These are phyloP conservation scores for Acronicta psi DNA, from an alignment of 2,888 invertebrate genomes.

Conservation along the genomic window DNA sequence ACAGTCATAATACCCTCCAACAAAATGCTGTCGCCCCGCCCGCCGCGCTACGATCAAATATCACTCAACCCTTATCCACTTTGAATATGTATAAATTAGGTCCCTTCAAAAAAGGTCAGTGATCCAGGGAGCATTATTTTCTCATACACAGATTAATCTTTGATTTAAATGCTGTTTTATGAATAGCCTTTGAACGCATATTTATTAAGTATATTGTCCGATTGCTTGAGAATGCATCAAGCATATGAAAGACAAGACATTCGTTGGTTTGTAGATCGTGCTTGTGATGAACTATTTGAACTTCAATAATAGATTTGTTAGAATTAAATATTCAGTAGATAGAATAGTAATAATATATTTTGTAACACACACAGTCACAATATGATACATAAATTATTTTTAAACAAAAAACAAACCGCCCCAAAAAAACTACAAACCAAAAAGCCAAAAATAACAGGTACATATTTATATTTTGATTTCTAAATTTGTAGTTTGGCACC, in stretches of 20 bases:
- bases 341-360: too few relatives aligned
- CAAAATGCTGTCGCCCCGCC: background rate
- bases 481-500: too few relatives aligned
- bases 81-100: constrained; percentile 73
- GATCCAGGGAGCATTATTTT: constrained; percentile 61
- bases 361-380: too few relatives aligned
- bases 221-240: constrained; percentile 33
- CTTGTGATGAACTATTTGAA: constrained; percentile 29
- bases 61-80: constrained; percentile 50
- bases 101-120: constrained; percentile 69
- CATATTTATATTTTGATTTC: too few relatives aligned
- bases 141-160: constrained; percentile 71
- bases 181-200: constrained; percentile 40
- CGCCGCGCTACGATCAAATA: constrained; percentile 1
- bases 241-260: constrained; percentile 47
- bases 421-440: too few relatives aligned
- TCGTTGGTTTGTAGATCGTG: constrained; percentile 30
- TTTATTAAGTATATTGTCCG: constrained; percentile 28
- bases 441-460: too few relatives aligned
- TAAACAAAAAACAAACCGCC: too few relatives aligned
- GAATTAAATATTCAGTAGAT: too few relatives aligned
- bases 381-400: too few relatives aligned
- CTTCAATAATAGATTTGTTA: constrained; percentile 18
- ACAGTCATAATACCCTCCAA: too few relatives aligned
- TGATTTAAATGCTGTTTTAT: constrained; percentile 64